Evolutionary conservation across 2,113 vertebrate genomes (phyloP), one percentile per base, ranked within the genome.

Genomic region (Mus spicilegus): DNA sequence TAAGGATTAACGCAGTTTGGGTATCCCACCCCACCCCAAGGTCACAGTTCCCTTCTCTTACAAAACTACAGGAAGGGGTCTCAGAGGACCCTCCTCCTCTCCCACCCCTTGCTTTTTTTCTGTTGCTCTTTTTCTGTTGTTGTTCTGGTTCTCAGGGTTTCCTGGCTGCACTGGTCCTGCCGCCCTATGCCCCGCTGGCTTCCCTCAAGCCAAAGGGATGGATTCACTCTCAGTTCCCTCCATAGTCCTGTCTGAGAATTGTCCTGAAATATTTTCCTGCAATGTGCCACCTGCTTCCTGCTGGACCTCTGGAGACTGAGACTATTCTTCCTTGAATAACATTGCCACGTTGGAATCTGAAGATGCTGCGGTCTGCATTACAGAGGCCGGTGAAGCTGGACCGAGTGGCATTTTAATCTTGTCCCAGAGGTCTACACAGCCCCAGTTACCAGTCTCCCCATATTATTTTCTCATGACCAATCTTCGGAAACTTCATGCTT

Each of bases 241-340:
- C 94, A 88, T 19, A 77, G 61, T 46, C 6, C 58, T 75, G 75
- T 61, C 26, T 63, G 39, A 22, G 65, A 75, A 85, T 76, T 93
- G 76, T 58, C 42, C 46, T 88, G 65, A 85, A 75, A 72, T 75
- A 61, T 88, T 80, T 78, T 73, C 70, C 69, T 85, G 77, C 87
- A 80, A 84, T 70, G 56, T 93, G 26, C 58, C 92, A 89, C 87
- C 75, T 88, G 87, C 77, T 94, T 96, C 82, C 82, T 90, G 70
- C 11, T 65, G 63, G 56, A 87, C 91, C 39, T 85, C 22, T 80
- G 87, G n/a, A 80, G 54, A 69, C 85, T 90, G n/a, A 69, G 16
- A 80, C 19, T 91, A 36, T 7, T 70, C 75, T 91, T 90, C 39
- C 86, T 88, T n/a, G 30, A 81, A 90, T 69, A 70, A 76, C 72